Base-by-base conservation (phyloP, 2,888 invertebrate genomes). In the Eretmocerus hayati region DNA sequence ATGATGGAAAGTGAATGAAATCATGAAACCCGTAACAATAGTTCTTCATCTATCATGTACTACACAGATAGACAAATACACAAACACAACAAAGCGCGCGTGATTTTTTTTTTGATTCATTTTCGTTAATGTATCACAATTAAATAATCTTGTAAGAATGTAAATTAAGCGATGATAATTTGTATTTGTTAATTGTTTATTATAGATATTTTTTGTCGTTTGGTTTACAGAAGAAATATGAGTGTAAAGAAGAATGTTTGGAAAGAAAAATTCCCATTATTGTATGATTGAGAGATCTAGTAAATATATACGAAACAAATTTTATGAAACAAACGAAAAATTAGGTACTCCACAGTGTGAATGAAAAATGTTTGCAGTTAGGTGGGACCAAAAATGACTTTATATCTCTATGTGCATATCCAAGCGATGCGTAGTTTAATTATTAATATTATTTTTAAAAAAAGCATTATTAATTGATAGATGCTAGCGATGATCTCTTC, bases 381-480 rank as follows among this genome's bases (percentile, higher is more conserved):
- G 71, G 70, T 71, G 71, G 71, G 71, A 71, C 71, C 71, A 71
- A 71, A 71, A 70, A 71, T 63, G 66, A 70, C 69, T 69, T 69
- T 70, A 68, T 70, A 71, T 69, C 69, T 70, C 66, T 70, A 68
- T 69, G 68, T 69, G 71, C 69, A 71, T 71, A 71, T 70, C 70
- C 65, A 69, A 69, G 68, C 66, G 66, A 67, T 67, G 65, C 69
- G 69, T 70, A 70, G 69, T 69, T 69, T 67, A 65, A 68, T 66
- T 69, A 65, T 62, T 59, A 58, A 66, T 65, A 66, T 64, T 62
- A 68, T 70, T 66, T 66, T 65, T 67, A 68, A 36, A n/a, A n/a
- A 58, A 69, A 68, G 62, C 67, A 66, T 66, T 65, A 66, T 66
- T 64, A 64, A 66, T 63, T 65, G 62, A 63, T 68, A 63, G 42